Evolutionary conservation across 1,140 invertebrate species (phyloP), one percentile per base, ranked within the genome.

Genomic region (Archivesica marissinica): DNA sequence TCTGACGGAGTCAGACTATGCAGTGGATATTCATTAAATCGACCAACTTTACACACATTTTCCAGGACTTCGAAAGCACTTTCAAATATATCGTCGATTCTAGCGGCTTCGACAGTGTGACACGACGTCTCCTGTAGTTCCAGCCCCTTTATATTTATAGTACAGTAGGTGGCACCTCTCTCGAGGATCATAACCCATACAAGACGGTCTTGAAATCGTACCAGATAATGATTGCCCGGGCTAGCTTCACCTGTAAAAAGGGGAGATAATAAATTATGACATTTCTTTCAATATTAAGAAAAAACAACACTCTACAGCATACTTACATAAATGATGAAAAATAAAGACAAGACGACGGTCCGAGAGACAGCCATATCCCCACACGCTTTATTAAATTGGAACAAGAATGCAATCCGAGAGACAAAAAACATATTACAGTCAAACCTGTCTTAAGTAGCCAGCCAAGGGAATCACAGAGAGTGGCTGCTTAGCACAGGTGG

Each of bases 91-190:
- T 94, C 93, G 89, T 95, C 95, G 23, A 95, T 89, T 52, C 93
- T 88, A 7, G 94, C 93, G 28, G 95, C 95, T 89, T 95, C 95
- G 0, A 94, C 91, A 9, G 95, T 94, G 88, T 95, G 95, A 86
- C 95, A 95, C 11, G 94, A 95, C 28, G 95, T 95, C 83, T 95
- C 94, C 88, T 95, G 95, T 15, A 95, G 90, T 81, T 95, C 95
- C 30, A 95, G 88, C 13, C 95, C 95, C 88, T 95, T 95, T 13
- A 95, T 90, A 76, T 88, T 93, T 50, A 95, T 85, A 4, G 90
- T 92, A 41, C 90, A 92, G 88, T 93, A 94, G n/a, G 91, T 90
- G 61, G 89, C 90, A 0, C 94, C 94, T 47, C 92, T 75, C 87
- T 95, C 95, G 38, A 94, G 80, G 11, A 95, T 88, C 91, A 88